Evolutionary conservation across 2,113 vertebrate genomes (phyloP), one percentile per base, ranked within the genome.

Genomic region (Brachirus orientalis): DNA sequence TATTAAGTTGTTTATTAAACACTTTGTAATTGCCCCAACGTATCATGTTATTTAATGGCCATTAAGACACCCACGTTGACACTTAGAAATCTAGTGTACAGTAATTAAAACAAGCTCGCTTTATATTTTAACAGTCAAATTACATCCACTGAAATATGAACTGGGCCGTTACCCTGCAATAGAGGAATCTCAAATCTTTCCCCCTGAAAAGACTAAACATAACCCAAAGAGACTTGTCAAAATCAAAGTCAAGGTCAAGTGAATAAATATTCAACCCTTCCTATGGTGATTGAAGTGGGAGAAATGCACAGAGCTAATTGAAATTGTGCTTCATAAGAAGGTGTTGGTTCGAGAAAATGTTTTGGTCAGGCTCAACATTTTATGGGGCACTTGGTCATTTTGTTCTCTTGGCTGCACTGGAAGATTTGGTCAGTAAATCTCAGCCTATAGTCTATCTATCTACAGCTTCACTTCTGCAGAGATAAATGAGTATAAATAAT

Each of bases 381-480:
- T 87, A 85, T 81, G 63, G 70, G 63, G 38, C 40, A 18, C 71
- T 70, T 66, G 51, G 54, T 53, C 67, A 52, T 70, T 72, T 74
- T 50, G 55, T 46, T 68, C 68, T 73, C 52, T 57, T 12, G 6
- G 17, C 48, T 53, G 65, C 63, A 45, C 40, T 48, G 33, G 44
- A 60, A 69, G 71, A 59, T 54, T 60, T 47, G 80, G 71, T 84
- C 68, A 78, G 86, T 84, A 89, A 91, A 91, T 90, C 84, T 77
- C 60, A 72, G 59, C n/a, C n/a, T n/a, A n/a, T n/a, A n/a, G n/a
- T n/a, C n/a, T n/a, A n/a, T n/a, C n/a, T n/a, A n/a, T n/a, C n/a
- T n/a, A n/a, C n/a, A 63, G 50, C 62, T 69, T 73, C 37, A 48
- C 43, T 60, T 69, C 58, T 80, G 84, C 69, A 63, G 41, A 85